These are phyloP conservation scores for Campopleginae sp. DNA, from an alignment of 2,888 invertebrate genomes.

Conservation along the genomic window DNA sequence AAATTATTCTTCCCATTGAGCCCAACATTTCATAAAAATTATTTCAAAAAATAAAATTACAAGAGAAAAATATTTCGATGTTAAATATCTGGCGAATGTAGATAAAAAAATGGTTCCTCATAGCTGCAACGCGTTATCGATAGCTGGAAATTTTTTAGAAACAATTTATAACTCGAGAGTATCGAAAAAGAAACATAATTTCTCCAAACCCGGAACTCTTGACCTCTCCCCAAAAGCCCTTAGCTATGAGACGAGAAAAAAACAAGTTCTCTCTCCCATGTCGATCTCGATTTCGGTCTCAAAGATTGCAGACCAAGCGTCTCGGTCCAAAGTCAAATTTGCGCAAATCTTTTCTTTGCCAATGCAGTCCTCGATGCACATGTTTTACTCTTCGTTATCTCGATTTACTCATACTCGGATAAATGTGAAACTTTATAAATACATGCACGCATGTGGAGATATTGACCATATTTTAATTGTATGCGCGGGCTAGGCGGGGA, in stretches of 20 bases:
- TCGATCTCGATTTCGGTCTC: background rate
- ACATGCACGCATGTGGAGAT: background rate
- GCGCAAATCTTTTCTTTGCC: slow-evolving; percentile 25
- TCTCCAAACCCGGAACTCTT: too few relatives aligned
- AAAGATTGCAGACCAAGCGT: background rate
- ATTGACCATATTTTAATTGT: background rate
- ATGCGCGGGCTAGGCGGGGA: slow-evolving; percentile 27
- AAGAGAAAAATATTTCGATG: too few relatives aligned
- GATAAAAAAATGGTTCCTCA: too few relatives aligned
- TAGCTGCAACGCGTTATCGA: too few relatives aligned
- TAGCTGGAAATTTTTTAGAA: too few relatives aligned
- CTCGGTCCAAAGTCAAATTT: slow-evolving; percentile 57
- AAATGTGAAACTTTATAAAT: background rate
- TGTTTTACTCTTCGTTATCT: background rate
- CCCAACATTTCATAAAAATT: too few relatives aligned
- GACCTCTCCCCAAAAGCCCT: background rate
- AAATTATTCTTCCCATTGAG: background rate
- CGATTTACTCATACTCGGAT: background rate
- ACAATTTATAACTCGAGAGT: too few relatives aligned
- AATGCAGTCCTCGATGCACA: background rate
- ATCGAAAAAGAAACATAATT: background rate
- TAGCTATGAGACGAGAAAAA: background rate
- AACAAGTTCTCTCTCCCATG: background rate
- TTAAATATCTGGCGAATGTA: too few relatives aligned
- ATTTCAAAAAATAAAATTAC: too few relatives aligned